A percentile compares a stretch with the other conserved stretches of the same genome.
Conservation (phyloP, 2,113 vertebrate genomes). For the Pterocles orientalis region DNA sequence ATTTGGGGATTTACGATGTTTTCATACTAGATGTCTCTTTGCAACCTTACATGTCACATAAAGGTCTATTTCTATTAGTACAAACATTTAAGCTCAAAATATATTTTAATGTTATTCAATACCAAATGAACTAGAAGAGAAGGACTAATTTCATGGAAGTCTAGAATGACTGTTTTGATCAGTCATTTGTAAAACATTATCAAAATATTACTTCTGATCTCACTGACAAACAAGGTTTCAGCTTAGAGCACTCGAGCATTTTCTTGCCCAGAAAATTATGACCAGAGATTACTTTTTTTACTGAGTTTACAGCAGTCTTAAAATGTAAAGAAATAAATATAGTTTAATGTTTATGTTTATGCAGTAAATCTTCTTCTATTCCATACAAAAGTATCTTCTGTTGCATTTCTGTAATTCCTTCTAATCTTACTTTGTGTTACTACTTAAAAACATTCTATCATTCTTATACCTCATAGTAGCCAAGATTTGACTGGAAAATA, state of each 20-base stretch:
- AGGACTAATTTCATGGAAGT: background rate
- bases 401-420: background rate
- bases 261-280: background rate
- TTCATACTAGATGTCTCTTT: background rate
- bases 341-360: background rate
- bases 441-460: background rate
- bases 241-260: background rate
- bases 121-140: background rate
- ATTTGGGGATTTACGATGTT: background rate
- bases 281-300: background rate
- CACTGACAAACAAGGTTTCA: background rate
- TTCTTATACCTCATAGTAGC: background rate
- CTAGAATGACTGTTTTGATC: background rate
- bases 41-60: background rate
- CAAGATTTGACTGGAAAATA: conserved; percentile 22
- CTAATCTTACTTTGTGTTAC: background rate
- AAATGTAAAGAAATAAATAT: background rate
- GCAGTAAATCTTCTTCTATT: background rate
- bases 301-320: background rate
- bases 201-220: background rate
- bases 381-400: background rate
- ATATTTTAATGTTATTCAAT: background rate
- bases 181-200: background rate
- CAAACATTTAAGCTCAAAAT: background rate
- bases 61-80: background rate